phyloP scores from a whole-genome alignment of 2,888 invertebrate genomes.

The Luperina testacea region DNA sequence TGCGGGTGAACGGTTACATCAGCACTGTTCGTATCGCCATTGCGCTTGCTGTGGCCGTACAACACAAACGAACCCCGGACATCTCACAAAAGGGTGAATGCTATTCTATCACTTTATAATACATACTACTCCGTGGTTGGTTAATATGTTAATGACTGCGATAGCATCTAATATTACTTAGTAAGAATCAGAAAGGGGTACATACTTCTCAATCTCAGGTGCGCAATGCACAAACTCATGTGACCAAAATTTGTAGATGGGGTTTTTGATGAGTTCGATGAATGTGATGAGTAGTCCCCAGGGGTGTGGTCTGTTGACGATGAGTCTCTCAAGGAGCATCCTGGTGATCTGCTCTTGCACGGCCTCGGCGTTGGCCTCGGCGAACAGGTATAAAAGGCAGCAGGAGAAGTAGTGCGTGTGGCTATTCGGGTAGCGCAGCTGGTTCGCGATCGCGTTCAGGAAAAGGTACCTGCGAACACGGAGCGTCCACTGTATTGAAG shows the following conservation, averaged over 20 bases:
- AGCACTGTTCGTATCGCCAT: slow-evolving; percentile 4
- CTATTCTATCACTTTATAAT: slow-evolving; percentile 46
- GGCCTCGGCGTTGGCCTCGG: slow-evolving; percentile 98
- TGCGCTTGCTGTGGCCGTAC: not conserved
- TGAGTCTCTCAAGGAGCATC: slow-evolving; percentile 98
- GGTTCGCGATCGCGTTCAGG: slow-evolving; percentile 99
- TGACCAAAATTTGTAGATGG: slow-evolving; percentile 99
- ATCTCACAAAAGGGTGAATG: slow-evolving; percentile 49
- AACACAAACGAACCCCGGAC: slow-evolving; percentile 20
- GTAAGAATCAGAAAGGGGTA: slow-evolving; percentile 63
- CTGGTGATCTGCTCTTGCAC: slow-evolving; percentile 99
- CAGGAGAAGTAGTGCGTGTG: slow-evolving; percentile 99
- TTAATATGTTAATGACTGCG: slow-evolving; percentile 41
- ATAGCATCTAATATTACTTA: slow-evolving; percentile 41
- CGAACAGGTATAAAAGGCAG: slow-evolving; percentile 98
- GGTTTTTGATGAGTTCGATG: slow-evolving; percentile 99
- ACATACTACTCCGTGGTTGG: slow-evolving; percentile 39
- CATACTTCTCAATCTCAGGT: slow-evolving; percentile 99
- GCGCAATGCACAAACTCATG: slow-evolving; percentile 99
- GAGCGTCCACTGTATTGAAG: slow-evolving; percentile 5
- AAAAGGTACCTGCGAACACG: slow-evolving; percentile 94
- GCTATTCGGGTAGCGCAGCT: slow-evolving; percentile 99
- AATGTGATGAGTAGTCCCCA: slow-evolving; percentile 99
- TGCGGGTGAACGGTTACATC: slow-evolving; percentile 30
- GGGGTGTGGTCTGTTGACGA: slow-evolving; percentile 99